Conservation (phyloP, 2,113 vertebrate genomes). For the Dicaeum eximium region DNA sequence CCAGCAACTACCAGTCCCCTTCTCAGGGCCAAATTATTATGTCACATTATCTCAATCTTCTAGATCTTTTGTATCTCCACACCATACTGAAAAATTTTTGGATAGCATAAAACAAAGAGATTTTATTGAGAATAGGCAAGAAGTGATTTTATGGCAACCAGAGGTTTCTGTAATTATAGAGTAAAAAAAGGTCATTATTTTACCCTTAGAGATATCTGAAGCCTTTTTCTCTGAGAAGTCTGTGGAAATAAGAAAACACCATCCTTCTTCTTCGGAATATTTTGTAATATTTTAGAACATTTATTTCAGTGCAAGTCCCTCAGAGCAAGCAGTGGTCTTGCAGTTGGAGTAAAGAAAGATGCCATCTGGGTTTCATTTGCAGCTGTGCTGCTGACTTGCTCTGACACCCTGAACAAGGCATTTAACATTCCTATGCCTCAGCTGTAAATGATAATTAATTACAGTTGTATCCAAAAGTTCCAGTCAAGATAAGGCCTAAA, state of each 20-base stretch:
- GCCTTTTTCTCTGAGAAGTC: not conserved
- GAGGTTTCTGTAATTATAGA: not conserved
- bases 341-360: not conserved
- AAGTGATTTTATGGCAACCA: not conserved
- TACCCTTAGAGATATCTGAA: not conserved
- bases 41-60: not conserved
- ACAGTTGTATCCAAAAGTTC: constrained; percentile 12
- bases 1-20: not conserved
- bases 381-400: not conserved
- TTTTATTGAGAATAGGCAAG: not conserved
- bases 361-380: constrained; percentile 31
- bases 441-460: constrained; percentile 42
- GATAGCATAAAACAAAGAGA: not conserved
- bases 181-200: not conserved
- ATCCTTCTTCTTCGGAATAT: not conserved
- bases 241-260: not conserved
- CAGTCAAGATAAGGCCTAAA: not conserved
- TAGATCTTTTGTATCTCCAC: not conserved
- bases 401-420: constrained; percentile 17
- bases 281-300: not conserved
- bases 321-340: not conserved
- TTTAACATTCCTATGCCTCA: constrained; percentile 6
- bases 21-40: not conserved
- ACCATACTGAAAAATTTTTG: not conserved
- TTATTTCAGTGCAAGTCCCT: not conserved